Evolutionary conservation across 2,797 vertebrate genomes (phyloP).

Genomic region (Dermochelys coriacea): DNA sequence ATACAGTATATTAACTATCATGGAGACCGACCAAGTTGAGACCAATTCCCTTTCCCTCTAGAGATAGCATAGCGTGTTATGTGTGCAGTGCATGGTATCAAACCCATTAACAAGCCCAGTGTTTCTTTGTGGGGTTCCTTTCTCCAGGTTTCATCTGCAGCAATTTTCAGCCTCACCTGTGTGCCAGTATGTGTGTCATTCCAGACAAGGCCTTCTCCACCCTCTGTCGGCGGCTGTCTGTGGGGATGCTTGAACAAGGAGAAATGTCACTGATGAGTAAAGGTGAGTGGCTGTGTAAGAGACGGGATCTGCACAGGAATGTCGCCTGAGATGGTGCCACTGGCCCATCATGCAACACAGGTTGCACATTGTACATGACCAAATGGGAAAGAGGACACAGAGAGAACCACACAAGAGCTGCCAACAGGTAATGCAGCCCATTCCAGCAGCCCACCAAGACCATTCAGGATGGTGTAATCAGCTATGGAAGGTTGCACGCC

Average conservation of each 20-base stretch:
- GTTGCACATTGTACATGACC: not conserved
- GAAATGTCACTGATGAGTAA: not conserved
- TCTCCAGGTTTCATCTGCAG: not conserved
- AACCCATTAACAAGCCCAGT: not conserved
- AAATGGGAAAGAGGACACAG: not conserved
- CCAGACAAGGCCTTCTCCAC: not conserved
- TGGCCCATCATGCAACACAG: not conserved
- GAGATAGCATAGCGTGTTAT: not conserved
- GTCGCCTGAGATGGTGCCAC: not conserved
- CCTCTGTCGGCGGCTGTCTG: not conserved
- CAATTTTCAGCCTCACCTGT: not conserved
- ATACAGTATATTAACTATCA: not conserved
- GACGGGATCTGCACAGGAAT: not conserved
- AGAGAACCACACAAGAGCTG: not conserved
- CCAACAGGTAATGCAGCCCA: not conserved
- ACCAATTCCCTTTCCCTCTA: not conserved
- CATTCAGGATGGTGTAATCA: not conserved
- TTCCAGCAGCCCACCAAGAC: not conserved
- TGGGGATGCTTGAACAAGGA: not conserved
- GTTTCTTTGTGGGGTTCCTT: not conserved
- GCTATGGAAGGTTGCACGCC: not conserved
- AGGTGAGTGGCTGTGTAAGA: not conserved
- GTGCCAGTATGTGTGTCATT: not conserved
- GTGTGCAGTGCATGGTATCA: not conserved
- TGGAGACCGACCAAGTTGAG: not conserved